Conservation (phyloP, 1,140 invertebrate species). For the Diabrotica virgifera region DNA sequence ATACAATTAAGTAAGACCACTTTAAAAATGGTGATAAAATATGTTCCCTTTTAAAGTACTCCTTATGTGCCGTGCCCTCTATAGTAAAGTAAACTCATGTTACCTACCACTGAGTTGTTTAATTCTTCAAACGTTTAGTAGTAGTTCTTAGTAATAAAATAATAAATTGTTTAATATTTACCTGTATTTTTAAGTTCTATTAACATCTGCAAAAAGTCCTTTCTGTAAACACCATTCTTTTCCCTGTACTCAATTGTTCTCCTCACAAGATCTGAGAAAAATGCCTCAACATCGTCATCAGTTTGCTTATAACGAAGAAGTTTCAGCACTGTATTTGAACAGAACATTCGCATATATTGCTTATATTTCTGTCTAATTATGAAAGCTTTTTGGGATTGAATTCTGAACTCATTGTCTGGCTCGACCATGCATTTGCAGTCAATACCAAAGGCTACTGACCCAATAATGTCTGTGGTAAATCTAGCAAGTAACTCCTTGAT, state of each 20-base stretch:
- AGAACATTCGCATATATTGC: background rate
- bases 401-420: background rate
- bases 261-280: background rate
- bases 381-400: background rate
- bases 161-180: background rate
- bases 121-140: too few relatives aligned
- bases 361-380: background rate
- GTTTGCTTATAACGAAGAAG: background rate
- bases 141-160: too few relatives aligned
- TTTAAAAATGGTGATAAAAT: too few relatives aligned
- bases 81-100: too few relatives aligned
- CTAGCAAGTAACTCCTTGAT: conserved; percentile 49
- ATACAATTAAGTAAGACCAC: too few relatives aligned
- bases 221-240: background rate
- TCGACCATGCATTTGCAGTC: background rate
- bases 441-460: background rate
- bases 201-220: background rate
- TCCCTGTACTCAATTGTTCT: background rate
- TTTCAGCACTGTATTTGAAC: background rate
- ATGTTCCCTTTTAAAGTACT: too few relatives aligned
- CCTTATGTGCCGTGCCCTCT: too few relatives aligned
- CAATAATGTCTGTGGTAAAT: conserved; percentile 63
- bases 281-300: background rate
- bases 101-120: too few relatives aligned
- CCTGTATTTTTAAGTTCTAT: background rate